phyloP scores from a whole-genome alignment of 2,797 vertebrate species.

The Heteromormyrus szaboi region DNA sequence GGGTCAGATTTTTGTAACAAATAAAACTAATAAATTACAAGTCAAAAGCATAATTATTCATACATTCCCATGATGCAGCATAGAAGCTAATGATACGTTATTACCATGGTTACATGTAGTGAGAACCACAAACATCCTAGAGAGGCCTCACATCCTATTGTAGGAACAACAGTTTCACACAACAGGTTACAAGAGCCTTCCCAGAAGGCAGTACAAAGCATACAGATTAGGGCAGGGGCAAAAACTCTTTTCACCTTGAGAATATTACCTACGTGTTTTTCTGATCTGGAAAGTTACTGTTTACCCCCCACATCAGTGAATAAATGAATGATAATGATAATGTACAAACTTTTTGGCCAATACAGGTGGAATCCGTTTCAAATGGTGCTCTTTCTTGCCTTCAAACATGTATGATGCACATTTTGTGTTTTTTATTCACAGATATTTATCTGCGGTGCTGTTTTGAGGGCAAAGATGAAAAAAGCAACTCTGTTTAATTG shows the following conservation, averaged over 20 bases:
- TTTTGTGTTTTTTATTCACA: not conserved
- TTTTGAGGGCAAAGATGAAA: not conserved
- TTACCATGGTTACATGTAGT: constrained; percentile 54
- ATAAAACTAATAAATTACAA: constrained; percentile 39
- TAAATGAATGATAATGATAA: not conserved
- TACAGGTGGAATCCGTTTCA: not conserved
- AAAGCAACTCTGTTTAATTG: not conserved
- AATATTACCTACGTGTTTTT: constrained; percentile 20
- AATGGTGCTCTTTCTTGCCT: not conserved
- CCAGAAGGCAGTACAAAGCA: constrained; percentile 55
- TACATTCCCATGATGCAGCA: constrained; percentile 47
- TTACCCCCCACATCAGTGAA: not conserved
- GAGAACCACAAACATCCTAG: constrained; percentile 42
- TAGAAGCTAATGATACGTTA: constrained; percentile 51
- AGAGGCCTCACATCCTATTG: constrained; percentile 31
- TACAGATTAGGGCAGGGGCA: constrained; percentile 35
- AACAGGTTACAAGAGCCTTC: constrained; percentile 47
- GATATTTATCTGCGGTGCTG: not conserved
- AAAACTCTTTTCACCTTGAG: constrained; percentile 39
- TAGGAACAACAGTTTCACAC: constrained; percentile 51
- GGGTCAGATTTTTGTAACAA: constrained; percentile 15
- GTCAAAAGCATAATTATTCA: constrained; percentile 41
- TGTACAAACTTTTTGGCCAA: not conserved
- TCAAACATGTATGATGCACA: not conserved
- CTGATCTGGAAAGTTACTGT: not conserved